Evolutionary conservation across 2,888 invertebrate genomes (phyloP), one percentile per base, ranked within the genome.

Genomic region (Drymonia ruficornis): DNA sequence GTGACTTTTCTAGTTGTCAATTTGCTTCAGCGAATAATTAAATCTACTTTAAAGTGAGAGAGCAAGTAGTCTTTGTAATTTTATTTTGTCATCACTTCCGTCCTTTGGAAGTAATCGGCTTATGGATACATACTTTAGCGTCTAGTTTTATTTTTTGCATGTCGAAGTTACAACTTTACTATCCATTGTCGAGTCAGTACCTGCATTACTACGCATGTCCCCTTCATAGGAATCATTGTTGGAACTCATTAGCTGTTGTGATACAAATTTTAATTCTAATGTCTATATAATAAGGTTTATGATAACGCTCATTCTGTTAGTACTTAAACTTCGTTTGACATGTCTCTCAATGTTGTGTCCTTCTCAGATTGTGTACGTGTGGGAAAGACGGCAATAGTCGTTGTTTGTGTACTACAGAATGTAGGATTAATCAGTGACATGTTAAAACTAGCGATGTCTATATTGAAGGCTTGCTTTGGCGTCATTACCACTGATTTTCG

Each of bases 181-280:
- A 66, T 75, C 72, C 81, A 82, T 81, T 81, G 80, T 83, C 78
- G 65, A 82, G 78, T 83, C 70, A 65, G 70, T 57, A 72, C 82
- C 81, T 70, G 83, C 84, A 87, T 84, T 72, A 73, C 67, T 72
- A 75, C 76, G 89, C 89, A 89, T 89, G 89, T 71, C 79, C 81
- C 79, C 76, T 72, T 72, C 81, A 81, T 83, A 74, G 72, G 72
- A 75, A 65, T 73, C 67, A 74, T 74, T 72, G 72, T 72, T 65
- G 70, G 63, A 70, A 72, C 65, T 74, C 77, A 78, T 78, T 82
- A 81, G 80, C 78, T 75, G 74, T 73, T 82, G 73, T 73, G 61
- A 49, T 72, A 60, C 60, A 63, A 63, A 60, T 66, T 63, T 63
- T 56, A 67, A 66, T 66, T 67, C 74, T 57, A 68, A 69, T 80